Base-by-base conservation (phyloP, 2,113 vertebrate species). In the Scomber japonicus region DNA sequence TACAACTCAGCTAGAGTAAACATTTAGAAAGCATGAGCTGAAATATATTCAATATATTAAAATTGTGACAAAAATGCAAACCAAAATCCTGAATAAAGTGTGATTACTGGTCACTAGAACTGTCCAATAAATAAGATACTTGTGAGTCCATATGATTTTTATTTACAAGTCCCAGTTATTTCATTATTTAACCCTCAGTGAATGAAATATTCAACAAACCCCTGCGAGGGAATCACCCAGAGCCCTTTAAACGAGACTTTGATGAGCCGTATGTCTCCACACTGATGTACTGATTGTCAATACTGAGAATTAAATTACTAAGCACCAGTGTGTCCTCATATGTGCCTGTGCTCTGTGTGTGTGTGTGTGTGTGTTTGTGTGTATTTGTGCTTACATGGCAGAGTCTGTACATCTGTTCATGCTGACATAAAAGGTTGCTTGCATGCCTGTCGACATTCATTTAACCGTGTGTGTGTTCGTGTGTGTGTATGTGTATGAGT, bases 371-470 rank as follows among this genome's bases (percentile, higher is more conserved):
- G 30, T 61, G 66, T 57, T 27, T 61, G 53, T 71, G 35, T 5
- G 31, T 5, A 11, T 71, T 67, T 63, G 57, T 54, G 31, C 30
- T 57, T 16, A 17, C 54, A 51, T 30, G 35, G 56, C 63, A 53
- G 7, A 59, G 65, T 21, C 40, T 19, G 30, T 35, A 62, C 65
- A 63, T 46, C 70, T 56, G 48, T 57, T 60, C 40, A 74, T 53
- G 50, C 51, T 75, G 76, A 70, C 69, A 71, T 78, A 70, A 71
- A 73, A 62, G 17, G 73, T 51, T 60, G 53, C 54, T 54, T 11
- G 8, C 19, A 56, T 65, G 56, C 44, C 35, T 64, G 63, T 65
- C 50, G 2, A 77, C 16, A 48, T 74, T 80, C 30, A 80, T 80
- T 80, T 65, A n/a, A 21, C 68, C 64, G 66, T 53, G 27, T 63